Evolutionary conservation across 2,797 vertebrate species (phyloP).

Genomic region (Scyliorhinus canicula): DNA sequence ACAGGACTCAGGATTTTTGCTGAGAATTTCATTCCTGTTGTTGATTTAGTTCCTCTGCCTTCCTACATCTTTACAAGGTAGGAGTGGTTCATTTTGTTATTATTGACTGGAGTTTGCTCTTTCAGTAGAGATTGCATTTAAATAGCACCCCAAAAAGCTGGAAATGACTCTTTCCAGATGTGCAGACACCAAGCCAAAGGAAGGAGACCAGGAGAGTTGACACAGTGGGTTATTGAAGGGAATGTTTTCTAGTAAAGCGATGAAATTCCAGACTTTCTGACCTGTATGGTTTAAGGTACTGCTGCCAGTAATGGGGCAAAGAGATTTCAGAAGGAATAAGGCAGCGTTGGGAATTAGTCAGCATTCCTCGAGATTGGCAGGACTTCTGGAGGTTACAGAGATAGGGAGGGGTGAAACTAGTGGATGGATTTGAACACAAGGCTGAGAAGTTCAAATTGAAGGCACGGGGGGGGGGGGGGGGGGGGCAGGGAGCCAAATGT

Average conservation of each 20-base stretch:
- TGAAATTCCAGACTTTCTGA: not conserved
- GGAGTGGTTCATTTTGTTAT: not conserved
- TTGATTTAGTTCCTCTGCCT: not conserved
- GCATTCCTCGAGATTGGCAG: not conserved
- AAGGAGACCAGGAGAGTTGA: too few relatives aligned
- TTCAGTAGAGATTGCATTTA: not conserved
- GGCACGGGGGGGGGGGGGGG: too few relatives aligned
- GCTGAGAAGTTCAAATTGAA: too few relatives aligned
- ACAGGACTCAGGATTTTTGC: not conserved
- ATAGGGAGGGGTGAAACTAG: too few relatives aligned
- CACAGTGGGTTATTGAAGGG: too few relatives aligned
- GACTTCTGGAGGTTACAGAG: not conserved
- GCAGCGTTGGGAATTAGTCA: not conserved
- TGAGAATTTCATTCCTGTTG: not conserved
- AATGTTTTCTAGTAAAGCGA: too few relatives aligned
- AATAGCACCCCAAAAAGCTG: not conserved
- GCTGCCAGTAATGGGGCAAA: not conserved
- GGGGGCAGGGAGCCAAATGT: too few relatives aligned
- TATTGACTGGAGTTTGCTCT: not conserved
- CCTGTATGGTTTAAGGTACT: not conserved
- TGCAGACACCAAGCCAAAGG: not conserved
- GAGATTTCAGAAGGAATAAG: not conserved
- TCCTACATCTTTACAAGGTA: not conserved
- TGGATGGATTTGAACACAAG: too few relatives aligned
- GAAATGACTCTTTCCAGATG: not conserved